A percentile compares a stretch with the other conserved stretches of the same genome.
These are phyloP conservation scores for Dryoscopus gambensis DNA, from an alignment of 2,113 vertebrate genomes.

Conservation along the genomic window DNA sequence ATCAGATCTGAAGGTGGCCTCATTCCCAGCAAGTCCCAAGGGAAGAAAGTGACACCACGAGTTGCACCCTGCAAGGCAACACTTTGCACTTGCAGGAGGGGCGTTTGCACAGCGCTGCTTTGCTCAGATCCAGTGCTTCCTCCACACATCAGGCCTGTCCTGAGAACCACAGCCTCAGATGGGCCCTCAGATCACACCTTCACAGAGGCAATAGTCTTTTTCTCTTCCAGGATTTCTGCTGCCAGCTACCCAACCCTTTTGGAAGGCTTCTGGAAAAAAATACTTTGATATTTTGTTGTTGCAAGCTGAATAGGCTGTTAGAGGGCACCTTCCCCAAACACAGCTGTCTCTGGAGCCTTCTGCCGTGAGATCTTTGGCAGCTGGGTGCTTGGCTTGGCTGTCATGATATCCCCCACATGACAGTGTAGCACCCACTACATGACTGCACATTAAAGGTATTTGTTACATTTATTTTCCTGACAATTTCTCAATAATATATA, in stretches of 20 bases:
- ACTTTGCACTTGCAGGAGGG: background rate
- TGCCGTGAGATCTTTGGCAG: background rate
- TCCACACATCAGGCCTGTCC: background rate
- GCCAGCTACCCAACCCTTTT: background rate
- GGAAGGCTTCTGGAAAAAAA: background rate
- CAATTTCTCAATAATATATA: background rate
- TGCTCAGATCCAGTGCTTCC: background rate
- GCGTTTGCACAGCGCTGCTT: fast-evolving
- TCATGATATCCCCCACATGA: background rate
- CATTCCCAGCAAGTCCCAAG: background rate
- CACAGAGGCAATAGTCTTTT: background rate
- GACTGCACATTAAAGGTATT: background rate
- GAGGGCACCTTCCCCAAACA: background rate
- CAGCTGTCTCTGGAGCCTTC: background rate
- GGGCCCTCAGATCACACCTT: background rate
- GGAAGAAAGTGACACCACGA: background rate
- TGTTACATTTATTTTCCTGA: background rate
- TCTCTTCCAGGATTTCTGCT: background rate
- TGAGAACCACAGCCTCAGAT: fast-evolving
- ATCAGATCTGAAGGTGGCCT: background rate
- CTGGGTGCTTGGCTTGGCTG: background rate
- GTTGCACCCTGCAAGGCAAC: background rate
- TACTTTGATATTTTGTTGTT: background rate
- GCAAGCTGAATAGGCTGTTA: background rate
- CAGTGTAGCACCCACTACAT: background rate